Evolutionary conservation across 2,113 vertebrate species (phyloP).

Genomic region (Varanus salvator): DNA sequence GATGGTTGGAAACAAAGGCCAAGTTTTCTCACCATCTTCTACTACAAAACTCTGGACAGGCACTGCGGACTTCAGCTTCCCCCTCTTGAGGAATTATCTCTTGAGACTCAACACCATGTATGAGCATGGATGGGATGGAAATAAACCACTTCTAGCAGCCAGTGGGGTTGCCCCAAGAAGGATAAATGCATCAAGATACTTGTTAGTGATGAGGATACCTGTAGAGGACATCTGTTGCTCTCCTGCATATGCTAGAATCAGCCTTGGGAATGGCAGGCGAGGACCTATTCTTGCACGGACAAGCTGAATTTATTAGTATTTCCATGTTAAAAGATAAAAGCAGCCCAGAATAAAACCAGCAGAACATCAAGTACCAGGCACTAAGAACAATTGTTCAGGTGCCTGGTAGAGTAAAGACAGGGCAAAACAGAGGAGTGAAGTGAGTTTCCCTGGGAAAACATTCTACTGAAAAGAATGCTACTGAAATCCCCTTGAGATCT

Average conservation of each 20-base stretch:
- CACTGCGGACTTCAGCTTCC: neutral
- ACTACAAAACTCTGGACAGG: neutral
- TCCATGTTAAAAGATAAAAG: no score
- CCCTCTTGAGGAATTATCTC: neutral
- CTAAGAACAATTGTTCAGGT: no score
- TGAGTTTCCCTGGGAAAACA: no score
- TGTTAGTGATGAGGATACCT: neutral
- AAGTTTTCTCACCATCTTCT: neutral
- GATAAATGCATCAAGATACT: neutral
- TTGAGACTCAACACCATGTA: neutral
- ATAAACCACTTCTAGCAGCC: neutral
- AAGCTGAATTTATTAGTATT: neutral
- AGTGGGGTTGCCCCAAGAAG: neutral
- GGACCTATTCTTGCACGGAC: neutral
- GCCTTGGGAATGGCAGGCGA: neutral
- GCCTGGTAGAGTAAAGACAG: no score
- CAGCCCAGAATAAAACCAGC: no score
- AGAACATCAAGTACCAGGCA: no score
- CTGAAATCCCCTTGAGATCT: no score
- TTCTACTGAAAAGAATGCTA: no score
- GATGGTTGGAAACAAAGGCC: neutral
- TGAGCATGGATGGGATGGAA: neutral
- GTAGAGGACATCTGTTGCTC: no score
- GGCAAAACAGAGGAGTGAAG: no score
- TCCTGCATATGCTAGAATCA: no score